A percentile compares a stretch with the other conserved stretches of the same genome.
Conservation (phyloP, 1,140 invertebrate genomes). For the Macrobrachium rosenbergii region DNA sequence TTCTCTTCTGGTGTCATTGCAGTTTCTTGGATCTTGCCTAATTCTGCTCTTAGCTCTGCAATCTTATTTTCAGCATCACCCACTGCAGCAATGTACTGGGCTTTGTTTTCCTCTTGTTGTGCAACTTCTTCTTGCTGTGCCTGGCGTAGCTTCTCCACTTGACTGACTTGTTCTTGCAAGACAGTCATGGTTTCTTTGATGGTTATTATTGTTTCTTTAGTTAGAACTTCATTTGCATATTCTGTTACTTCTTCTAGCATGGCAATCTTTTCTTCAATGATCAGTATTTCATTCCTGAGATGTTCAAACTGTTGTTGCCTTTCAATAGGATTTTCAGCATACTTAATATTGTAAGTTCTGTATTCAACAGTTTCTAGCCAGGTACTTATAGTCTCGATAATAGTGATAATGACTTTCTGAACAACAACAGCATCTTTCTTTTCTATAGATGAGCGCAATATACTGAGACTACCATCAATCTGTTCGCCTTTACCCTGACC, state of each 20-base stretch:
- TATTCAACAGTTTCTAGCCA: slow-evolving; percentile 89
- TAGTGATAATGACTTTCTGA: slow-evolving; percentile 79
- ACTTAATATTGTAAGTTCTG: slow-evolving; percentile 77
- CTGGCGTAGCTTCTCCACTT: slow-evolving; percentile 74
- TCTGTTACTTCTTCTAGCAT: slow-evolving; percentile 67
- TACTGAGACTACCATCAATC: slow-evolving; percentile 75
- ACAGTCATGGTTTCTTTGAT: slow-evolving; percentile 72
- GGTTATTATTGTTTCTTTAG: slow-evolving; percentile 71
- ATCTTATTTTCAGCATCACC: slow-evolving; percentile 57
- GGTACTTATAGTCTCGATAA: slow-evolving; percentile 83
- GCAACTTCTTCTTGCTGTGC: slow-evolving; percentile 36
- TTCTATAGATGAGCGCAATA: slow-evolving; percentile 77
- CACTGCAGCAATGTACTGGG: slow-evolving; percentile 50
- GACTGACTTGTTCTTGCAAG: slow-evolving; percentile 74
- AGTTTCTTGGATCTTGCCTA: slow-evolving; percentile 53
- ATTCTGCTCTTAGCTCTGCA: slow-evolving; percentile 56
- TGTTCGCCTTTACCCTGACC: slow-evolving; percentile 73
- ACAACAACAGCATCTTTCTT: slow-evolving; percentile 76
- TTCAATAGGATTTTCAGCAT: slow-evolving; percentile 73
- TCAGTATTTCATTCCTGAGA: slow-evolving; percentile 61
- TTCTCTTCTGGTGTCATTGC: slow-evolving; percentile 58
- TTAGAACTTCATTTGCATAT: slow-evolving; percentile 73
- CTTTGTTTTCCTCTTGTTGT: slow-evolving; percentile 39
- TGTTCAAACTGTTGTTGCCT: slow-evolving; percentile 71
- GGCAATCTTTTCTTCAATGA: slow-evolving; percentile 66